Evolutionary conservation across 2,797 vertebrate genomes (phyloP).

Genomic region (Myotis vivesi): DNA sequence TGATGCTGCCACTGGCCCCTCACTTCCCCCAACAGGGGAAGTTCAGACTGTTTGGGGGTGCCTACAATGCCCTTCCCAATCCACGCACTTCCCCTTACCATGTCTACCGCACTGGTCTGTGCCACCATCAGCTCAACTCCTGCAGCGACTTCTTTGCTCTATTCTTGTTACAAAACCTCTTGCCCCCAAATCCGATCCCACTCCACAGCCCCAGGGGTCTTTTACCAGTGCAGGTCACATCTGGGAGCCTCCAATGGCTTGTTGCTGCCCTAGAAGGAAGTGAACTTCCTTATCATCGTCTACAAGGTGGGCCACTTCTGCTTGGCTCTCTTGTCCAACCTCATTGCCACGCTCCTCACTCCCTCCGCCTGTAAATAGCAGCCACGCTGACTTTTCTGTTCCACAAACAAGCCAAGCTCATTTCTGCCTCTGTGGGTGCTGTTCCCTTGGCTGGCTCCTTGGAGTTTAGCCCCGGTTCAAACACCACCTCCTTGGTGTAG

Average conservation of each 20-base stretch:
- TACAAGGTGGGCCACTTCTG: not conserved
- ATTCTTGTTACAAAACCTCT: not conserved
- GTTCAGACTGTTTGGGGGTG: not conserved
- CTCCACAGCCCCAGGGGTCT: not conserved
- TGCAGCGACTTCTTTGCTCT: not conserved
- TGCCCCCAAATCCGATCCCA: not conserved
- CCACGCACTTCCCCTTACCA: not conserved
- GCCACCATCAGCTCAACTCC: not conserved
- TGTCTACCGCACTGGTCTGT: not conserved
- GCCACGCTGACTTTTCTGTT: not conserved
- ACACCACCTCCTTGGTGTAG: not conserved
- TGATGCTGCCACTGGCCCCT: too few relatives aligned
- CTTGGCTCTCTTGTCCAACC: not conserved
- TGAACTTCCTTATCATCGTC: not conserved
- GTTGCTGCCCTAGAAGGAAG: not conserved
- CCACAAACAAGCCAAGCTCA: not conserved
- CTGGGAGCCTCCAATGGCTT: not conserved
- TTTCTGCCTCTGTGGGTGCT: not conserved
- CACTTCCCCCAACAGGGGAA: not conserved
- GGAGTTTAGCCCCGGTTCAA: not conserved
- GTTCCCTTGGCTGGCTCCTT: not conserved
- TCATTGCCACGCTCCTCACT: not conserved
- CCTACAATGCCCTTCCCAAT: accelerated
- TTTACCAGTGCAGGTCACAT: not conserved
- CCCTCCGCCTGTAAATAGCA: not conserved